Base-by-base conservation (phyloP, 1,140 invertebrate species). In the Venustaconcha ellipsiformis region DNA sequence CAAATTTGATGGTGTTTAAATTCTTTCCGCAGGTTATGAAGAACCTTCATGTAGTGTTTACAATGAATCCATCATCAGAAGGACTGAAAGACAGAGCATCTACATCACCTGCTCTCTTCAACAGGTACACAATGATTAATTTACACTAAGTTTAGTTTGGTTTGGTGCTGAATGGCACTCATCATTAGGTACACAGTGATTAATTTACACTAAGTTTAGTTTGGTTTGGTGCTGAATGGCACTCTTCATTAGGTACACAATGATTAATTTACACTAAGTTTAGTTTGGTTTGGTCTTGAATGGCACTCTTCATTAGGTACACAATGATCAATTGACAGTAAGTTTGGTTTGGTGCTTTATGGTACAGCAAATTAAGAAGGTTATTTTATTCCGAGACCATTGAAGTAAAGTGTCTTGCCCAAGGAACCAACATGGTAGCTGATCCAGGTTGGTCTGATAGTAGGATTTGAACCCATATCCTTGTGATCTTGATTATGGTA, bases 11-110 rank as follows among this genome's bases (percentile, higher is more conserved):
- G 1, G 12, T 60, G 17, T 20, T 18, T 18, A 23, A 37, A n/a
- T 15, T 65, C 23, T 20, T 14, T 75, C 70, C 76, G 8, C 94
- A 99, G 93, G 97, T 99, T 26, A 99, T 99, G 96, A 94, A 95
- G 78, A 99, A 99, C 91, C 92, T 99, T 5, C 99, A 99, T 89
- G 98, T 99, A 37, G 98, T 99, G 14, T 99, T 99, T 89, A 99
- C 99, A 1, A 99, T 99, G 99, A 99, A 99, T 92, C 99, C 99
- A 14, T 98, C 96, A 6, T 96, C 96, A 0, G 97, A 99, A 88
- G 99, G 98, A 0, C 92, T 99, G 8, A 99, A 99, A 89, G 98
- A 99, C 91, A 92, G 98, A 75, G 98, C 99, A 4, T 96, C 98
- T 5, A 99, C 99, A 0, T 99, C 98, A 4, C 99, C 99, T 70